Evolutionary conservation across 2,797 vertebrate species (phyloP).

Genomic region (Pagetopsis macropterus): DNA sequence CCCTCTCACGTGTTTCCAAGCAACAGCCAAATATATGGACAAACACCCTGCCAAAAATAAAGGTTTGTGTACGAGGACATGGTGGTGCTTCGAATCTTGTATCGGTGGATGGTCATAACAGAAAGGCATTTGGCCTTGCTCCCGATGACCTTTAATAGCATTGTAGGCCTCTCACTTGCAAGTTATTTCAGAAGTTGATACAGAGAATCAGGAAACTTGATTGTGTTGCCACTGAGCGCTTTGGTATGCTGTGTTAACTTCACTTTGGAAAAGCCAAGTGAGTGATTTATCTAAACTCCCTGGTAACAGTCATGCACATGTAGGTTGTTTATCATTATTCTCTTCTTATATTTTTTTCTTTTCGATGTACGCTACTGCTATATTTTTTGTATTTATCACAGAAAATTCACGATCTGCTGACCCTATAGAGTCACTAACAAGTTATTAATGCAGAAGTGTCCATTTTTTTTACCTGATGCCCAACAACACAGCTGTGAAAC

Average conservation of each 20-base stretch:
- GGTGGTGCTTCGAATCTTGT: constrained; percentile 35
- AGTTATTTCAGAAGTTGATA: constrained; percentile 58
- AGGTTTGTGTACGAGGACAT: constrained; percentile 52
- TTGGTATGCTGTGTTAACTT: too few relatives aligned
- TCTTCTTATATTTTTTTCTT: too few relatives aligned
- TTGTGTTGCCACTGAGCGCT: not conserved
- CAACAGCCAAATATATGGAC: constrained; percentile 51
- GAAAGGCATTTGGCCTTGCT: constrained; percentile 72
- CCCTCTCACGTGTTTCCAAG: constrained; percentile 35
- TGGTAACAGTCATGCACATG: too few relatives aligned
- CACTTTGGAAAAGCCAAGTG: too few relatives aligned
- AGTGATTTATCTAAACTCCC: too few relatives aligned
- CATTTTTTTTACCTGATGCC: not conserved
- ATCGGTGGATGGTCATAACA: constrained; percentile 69
- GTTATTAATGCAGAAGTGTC: not conserved
- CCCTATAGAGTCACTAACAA: not conserved
- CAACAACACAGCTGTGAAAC: not conserved
- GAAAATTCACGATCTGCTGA: not conserved
- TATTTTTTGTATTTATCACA: not conserved
- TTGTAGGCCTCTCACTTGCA: constrained; percentile 52
- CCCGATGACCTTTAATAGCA: constrained; percentile 70
- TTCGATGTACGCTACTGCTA: too few relatives aligned
- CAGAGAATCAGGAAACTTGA: constrained; percentile 37
- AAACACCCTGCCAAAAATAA: constrained; percentile 60
- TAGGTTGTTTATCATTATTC: too few relatives aligned